Percentiles rank a stretch among this genome's conserved stretches.
Evolutionary conservation across 2,888 invertebrate species (phyloP).

Genomic region (Teleiodes luculella): DNA sequence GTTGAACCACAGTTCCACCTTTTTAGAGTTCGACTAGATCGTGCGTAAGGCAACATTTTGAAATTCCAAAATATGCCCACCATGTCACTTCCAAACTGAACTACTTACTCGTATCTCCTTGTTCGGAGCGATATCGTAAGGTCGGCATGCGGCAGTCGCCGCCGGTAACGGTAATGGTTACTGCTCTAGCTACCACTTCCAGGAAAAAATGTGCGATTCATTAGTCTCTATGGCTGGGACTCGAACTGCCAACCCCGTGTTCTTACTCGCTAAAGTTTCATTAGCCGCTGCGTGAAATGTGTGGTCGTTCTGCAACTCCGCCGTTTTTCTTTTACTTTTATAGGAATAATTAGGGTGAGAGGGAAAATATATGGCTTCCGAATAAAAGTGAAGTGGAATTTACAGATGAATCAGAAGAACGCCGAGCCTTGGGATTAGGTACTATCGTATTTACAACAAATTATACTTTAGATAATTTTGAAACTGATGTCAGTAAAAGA

Average conservation of each 20-base stretch:
- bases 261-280: not conserved
- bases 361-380: too few relatives aligned
- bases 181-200: slow-evolving; percentile 1
- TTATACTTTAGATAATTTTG: too few relatives aligned
- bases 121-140: slow-evolving; percentile 9
- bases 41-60: too few relatives aligned
- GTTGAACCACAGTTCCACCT: too few relatives aligned
- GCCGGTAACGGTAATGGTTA: slow-evolving; percentile 17
- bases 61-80: not conserved
- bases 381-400: too few relatives aligned
- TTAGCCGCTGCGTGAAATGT: not conserved
- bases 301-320: not conserved
- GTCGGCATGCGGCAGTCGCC: slow-evolving; percentile 6
- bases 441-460: too few relatives aligned
- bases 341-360: too few relatives aligned
- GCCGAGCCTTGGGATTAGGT: too few relatives aligned
- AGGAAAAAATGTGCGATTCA: slow-evolving; percentile 19
- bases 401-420: too few relatives aligned
- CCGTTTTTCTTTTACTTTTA: too few relatives aligned
- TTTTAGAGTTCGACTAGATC: too few relatives aligned
- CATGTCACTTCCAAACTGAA: not conserved
- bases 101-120: not conserved
- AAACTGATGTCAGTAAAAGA: too few relatives aligned
- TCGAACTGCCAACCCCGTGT: not conserved
- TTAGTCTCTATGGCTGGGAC: slow-evolving; percentile 11